Base-by-base conservation (phyloP, 2,113 vertebrate genomes). In the Zeus faber region DNA sequence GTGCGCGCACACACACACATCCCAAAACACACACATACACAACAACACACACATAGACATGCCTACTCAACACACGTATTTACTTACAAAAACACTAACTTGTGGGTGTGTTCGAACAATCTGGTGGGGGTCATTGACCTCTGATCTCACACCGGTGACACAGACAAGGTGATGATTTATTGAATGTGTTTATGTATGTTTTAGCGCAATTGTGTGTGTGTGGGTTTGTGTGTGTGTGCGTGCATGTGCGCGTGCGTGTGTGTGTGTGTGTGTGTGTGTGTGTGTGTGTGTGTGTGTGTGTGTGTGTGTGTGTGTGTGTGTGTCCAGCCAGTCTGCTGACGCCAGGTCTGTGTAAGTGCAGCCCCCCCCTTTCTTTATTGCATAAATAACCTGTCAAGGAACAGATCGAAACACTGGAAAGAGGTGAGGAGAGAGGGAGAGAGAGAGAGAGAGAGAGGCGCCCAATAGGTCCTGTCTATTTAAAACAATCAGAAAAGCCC, bases 301-400 rank as follows among this genome's bases (percentile, higher is more conserved):
- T 27, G 43, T 63, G 44, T 52, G 40, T 69, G 55, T 46, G 59
- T 39, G 47, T 17, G 59, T 64, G 20, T 21, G 39, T 14, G 25
- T 3, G 20, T 63, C 60, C 66, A 45, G 50, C 10, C 18, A 35
- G 58, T 37, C 11, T 66, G 77, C 68, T 70, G 78, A 69, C 59
- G 58, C 59, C 56, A 63, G 67, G 70, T 74, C 63, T 67, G 59
- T 85, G 55, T 70, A 52, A 83, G 62, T 74, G 73, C 65, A 63
- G 65, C 79, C 76, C 65, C 55, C 58, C 54, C 73, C 70, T 61
- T 64, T 54, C 44, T 58, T 44, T 54, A 50, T 25, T 49, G 80
- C 81, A 85, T 86, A 87, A 87, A 90, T 84, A 80, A 87, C 80
- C 76, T 82, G 81, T 87, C 83, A 80, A 59, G 82, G 81, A 86